A percentile compares a stretch with the other conserved stretches of the same genome.
Conservation (phyloP, 2,888 invertebrate genomes). For the Iphiclides podalirius region DNA sequence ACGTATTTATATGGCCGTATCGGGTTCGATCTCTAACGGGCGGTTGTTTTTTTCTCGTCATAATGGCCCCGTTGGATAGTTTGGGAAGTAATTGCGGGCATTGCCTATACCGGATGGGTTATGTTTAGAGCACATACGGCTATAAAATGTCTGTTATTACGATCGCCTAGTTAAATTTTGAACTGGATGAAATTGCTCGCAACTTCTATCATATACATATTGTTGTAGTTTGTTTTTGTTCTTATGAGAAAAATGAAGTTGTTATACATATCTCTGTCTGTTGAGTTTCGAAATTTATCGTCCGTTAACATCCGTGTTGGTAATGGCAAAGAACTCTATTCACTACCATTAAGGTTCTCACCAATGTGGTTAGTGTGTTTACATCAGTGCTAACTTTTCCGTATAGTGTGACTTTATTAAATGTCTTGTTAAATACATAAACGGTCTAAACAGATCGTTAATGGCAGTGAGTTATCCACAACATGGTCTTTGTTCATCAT, state of each 20-base stretch:
- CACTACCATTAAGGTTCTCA: no score
- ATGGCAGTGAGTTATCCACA: no score
- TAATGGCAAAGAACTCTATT: no score
- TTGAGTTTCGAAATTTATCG: neutral
- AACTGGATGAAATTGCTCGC: constrained; percentile 11
- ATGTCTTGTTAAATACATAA: no score
- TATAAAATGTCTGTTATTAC: constrained; percentile 23
- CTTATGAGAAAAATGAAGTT: constrained; percentile 11
- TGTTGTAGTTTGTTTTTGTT: neutral
- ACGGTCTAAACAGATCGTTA: no score
- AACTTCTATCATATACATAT: constrained; percentile 6
- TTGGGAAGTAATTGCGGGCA: constrained; percentile 25
- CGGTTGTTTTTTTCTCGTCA: constrained; percentile 25
- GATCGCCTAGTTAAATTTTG: constrained; percentile 23
- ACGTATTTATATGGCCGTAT: constrained; percentile 42
- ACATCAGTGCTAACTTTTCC: no score
- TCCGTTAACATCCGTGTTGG: neutral
- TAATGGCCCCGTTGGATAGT: constrained; percentile 24
- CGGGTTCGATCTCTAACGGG: constrained; percentile 38
- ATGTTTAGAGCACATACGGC: constrained; percentile 23
- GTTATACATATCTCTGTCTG: neutral
- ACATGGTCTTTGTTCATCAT: no score
- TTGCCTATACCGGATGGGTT: constrained; percentile 19
- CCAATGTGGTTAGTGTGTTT: no score
- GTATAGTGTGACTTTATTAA: no score